A percentile compares a stretch with the other conserved stretches of the same genome.
These are phyloP conservation scores for Cydia pomonella DNA, from an alignment of 1,140 invertebrate species.

Conservation along the genomic window DNA sequence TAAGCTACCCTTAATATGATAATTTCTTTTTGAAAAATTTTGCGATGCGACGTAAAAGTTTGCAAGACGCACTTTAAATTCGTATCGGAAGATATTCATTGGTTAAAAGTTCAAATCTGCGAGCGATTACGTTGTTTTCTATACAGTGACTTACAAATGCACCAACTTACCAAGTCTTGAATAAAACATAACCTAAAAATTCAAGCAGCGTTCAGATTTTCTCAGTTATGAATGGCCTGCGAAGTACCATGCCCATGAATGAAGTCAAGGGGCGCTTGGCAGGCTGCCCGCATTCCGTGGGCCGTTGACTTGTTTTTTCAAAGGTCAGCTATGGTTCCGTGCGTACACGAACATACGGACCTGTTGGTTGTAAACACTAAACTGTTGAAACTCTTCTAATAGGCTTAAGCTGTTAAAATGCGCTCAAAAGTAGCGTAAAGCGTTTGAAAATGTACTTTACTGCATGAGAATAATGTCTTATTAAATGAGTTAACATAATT, in stretches of 20 bases:
- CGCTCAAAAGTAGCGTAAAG: background rate
- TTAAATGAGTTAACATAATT: too few relatives aligned
- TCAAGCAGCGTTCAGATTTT: background rate
- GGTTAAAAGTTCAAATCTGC: too few relatives aligned
- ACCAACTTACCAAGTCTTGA: constrained; percentile 15
- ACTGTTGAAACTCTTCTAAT: background rate
- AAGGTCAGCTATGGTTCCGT: constrained; percentile 7
- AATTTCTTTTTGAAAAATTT: too few relatives aligned
- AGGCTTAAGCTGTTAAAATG: background rate
- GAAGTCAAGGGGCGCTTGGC: constrained; percentile 12
- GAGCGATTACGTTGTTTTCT: too few relatives aligned
- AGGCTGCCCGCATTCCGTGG: background rate
- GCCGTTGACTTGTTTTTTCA: background rate
- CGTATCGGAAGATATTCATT: background rate
- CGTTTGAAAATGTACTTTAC: background rate
- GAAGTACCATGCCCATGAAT: background rate
- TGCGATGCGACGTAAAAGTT: background rate
- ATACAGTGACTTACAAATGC: too few relatives aligned
- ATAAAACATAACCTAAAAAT: constrained; percentile 5
- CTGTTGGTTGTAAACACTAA: constrained; percentile 13
- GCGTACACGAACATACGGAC: background rate
- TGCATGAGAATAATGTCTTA: background rate
- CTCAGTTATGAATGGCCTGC: constrained; percentile 3
- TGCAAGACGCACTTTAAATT: background rate
- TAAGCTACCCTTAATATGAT: too few relatives aligned